Evolutionary conservation across 2,888 invertebrate genomes (phyloP).

Genomic region (Pollenia angustigena): DNA sequence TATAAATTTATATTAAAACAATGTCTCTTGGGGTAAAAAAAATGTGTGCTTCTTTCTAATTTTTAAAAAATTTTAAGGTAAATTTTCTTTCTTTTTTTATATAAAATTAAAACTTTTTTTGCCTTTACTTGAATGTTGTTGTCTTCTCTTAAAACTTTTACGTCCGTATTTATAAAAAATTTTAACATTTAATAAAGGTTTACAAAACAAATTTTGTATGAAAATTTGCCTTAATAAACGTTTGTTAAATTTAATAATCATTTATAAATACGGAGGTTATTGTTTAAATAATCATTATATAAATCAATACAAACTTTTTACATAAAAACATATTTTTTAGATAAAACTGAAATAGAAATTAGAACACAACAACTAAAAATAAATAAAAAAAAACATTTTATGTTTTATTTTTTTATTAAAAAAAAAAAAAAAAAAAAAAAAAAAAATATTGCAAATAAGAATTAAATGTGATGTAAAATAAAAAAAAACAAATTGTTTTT

Average conservation of each 20-base stretch:
- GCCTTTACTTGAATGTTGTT: constrained; percentile 19
- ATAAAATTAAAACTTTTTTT: constrained; percentile 39
- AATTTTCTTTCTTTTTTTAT: constrained; percentile 12
- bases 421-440: background rate
- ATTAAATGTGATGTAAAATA: constrained; percentile 44
- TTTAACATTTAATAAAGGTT: too few species aligned
- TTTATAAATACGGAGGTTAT: too few species aligned
- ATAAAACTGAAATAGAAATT: constrained; percentile 2
- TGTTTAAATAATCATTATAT: background rate
- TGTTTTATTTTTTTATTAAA: background rate
- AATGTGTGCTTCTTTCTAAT: constrained; percentile 4
- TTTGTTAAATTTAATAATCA: too few species aligned
- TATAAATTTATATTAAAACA: constrained; percentile 34
- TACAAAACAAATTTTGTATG: too few species aligned
- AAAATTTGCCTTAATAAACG: too few species aligned
- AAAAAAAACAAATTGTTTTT: constrained; percentile 15
- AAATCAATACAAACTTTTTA: constrained; percentile 2
- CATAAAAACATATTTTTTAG: background rate
- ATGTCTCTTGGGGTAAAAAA: constrained; percentile 31
- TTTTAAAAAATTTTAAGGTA: background rate
- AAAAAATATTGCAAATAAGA: constrained; percentile 37
- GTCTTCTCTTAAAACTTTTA: constrained; percentile 12
- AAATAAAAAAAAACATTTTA: constrained; percentile 49
- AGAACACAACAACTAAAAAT: constrained; percentile 9
- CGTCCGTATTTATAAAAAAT: too few species aligned